Base-by-base conservation (phyloP, 2,797 vertebrate genomes). In the Notoglanidium macrostoma region DNA sequence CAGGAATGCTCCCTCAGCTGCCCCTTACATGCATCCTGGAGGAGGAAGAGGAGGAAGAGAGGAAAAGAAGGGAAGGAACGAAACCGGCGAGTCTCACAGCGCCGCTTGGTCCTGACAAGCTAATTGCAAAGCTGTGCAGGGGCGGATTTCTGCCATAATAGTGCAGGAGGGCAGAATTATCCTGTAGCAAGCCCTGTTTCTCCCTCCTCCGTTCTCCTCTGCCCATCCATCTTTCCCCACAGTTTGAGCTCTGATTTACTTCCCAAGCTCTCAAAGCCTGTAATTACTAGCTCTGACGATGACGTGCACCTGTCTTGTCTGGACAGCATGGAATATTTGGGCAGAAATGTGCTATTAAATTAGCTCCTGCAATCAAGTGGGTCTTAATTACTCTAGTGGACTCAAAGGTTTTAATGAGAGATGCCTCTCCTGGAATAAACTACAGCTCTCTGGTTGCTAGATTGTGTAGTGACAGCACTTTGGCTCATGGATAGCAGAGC, bases 51-150 rank as follows among this genome's bases (percentile, higher is more conserved):
- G 68, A 70, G 85, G 23, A 72, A 86, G 44, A n/a, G 32, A 82
- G 85, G 73, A 77, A 78, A 87, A 87, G 54, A 68, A 73, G 78
- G 80, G 85, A 87, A 82, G 21, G 67, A 86, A 77, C 83, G 85
- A 87, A 91, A 92, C 91, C 86, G 88, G 85, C 63, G 35, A 85
- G 84, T 54, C 82, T 88, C 86, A 61, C 87, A 86, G 74, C 80
- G 63, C 84, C 80, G 84, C 84, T 88, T 87, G 86, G 87, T 79
- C 70, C 86, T 90, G 90, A 93, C 91, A 90, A 76, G 84, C 92
- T 95, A 92, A 94, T 94, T 95, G 92, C 90, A 93, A 92, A 93
- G 90, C 90, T 91, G 87, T 90, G 90, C 90, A 88, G 87, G 85
- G 87, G 84, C n/a, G 88, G 61, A 89, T 88, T 68, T 93, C 92